These are phyloP conservation scores for Steatocranus sp. DNA, from an alignment of 2,797 vertebrate species.

Conservation along the genomic window DNA sequence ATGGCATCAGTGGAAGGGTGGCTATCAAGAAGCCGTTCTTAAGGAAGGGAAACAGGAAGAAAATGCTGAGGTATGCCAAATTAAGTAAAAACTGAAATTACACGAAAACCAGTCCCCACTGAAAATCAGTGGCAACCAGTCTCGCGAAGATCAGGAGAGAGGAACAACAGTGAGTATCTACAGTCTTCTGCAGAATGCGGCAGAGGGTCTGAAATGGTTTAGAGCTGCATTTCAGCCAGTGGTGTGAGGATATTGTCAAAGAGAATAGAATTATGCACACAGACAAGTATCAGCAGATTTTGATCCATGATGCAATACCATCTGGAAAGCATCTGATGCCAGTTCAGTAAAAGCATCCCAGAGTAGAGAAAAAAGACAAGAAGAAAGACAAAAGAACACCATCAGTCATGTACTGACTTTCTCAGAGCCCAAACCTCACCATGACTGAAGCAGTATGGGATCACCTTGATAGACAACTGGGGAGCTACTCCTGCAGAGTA, in stretches of 20 bases:
- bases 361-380: not conserved
- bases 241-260: not conserved
- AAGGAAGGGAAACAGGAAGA: not conserved
- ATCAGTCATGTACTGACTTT: not conserved
- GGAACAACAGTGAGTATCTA: not conserved
- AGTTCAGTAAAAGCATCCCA: not conserved
- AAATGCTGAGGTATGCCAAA: not conserved
- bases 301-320: not conserved
- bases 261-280: not conserved
- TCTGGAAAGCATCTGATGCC: not conserved
- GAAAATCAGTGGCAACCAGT: not conserved
- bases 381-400: not conserved
- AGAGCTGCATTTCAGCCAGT: not conserved
- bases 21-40: not conserved
- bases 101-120: not conserved
- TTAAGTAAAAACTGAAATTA: not conserved
- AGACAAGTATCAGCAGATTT: not conserved
- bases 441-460: not conserved
- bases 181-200: not conserved
- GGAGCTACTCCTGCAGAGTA: not conserved
- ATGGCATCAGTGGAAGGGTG: not conserved
- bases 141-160: not conserved
- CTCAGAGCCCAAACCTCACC: not conserved
- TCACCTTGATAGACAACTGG: not conserved
- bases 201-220: not conserved